Evolutionary conservation across 2,888 invertebrate genomes (phyloP).

Genomic region (Anthophora plumipes): DNA sequence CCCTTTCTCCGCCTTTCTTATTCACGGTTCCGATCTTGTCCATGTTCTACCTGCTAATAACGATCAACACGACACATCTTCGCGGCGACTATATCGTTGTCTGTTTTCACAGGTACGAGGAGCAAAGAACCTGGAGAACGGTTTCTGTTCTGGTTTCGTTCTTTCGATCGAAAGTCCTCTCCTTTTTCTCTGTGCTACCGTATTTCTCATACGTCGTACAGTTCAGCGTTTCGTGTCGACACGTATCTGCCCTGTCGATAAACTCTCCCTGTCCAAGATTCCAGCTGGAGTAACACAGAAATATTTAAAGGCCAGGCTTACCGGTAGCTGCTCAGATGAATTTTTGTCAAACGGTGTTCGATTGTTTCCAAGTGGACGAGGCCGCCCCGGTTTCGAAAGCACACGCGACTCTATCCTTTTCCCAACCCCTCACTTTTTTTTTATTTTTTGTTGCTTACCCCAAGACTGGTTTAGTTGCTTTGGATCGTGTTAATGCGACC

Average conservation of each 20-base stretch:
- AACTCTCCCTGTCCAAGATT: conserved; percentile 55
- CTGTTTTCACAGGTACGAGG: conserved; percentile 13
- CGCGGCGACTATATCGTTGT: conserved; percentile 40
- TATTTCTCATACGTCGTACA: too few species aligned
- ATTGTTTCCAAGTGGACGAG: conserved; percentile 47
- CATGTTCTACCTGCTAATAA: conserved; percentile 67
- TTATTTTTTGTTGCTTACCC: too few species aligned
- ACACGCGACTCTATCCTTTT: too few species aligned
- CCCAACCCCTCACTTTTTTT: too few species aligned
- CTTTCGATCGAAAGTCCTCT: too few species aligned
- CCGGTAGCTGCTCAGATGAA: conserved; percentile 46
- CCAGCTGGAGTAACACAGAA: conserved; percentile 48
- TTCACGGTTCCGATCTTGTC: conserved; percentile 1
- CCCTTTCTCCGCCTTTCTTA: conserved; percentile 14
- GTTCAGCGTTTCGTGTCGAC: conserved; percentile 50
- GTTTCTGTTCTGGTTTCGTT: conserved; percentile 23
- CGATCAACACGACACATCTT: conserved; percentile 70
- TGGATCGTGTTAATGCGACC: not conserved
- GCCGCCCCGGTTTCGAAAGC: conserved; percentile 37
- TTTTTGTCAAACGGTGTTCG: conserved; percentile 28
- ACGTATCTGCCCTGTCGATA: conserved; percentile 61
- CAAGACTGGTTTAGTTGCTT: not conserved
- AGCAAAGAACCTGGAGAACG: too few species aligned
- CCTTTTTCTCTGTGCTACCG: too few species aligned
- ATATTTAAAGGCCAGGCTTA: conserved; percentile 58